These are phyloP conservation scores for Staurois parvus DNA, from an alignment of 2,797 vertebrate genomes.

Conservation along the genomic window DNA sequence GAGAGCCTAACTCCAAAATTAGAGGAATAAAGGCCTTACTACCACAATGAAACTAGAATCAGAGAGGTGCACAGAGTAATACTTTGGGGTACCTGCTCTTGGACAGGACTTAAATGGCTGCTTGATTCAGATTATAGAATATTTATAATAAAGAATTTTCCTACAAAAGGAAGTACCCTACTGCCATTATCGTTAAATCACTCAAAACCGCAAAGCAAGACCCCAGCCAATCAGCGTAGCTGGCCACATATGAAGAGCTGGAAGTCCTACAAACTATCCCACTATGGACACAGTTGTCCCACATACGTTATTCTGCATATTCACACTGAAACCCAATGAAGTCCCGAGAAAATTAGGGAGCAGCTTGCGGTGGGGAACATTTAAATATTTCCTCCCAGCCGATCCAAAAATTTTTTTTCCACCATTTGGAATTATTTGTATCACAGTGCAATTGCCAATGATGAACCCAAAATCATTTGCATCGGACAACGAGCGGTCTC, in stretches of 20 bases:
- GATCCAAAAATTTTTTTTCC: no score
- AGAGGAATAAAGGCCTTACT: not conserved
- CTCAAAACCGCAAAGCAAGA: not conserved
- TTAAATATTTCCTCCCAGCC: no score
- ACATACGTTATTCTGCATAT: no score
- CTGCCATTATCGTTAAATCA: not conserved
- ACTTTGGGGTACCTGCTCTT: not conserved
- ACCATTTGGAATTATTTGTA: no score
- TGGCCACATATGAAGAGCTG: not conserved
- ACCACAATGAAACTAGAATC: not conserved
- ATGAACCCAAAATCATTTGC: not conserved
- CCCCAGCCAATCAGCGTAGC: not conserved
- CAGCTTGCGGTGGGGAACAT: no score
- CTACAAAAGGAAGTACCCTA: not conserved
- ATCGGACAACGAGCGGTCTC: not conserved
- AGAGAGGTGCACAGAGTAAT: not conserved
- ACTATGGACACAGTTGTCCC: not conserved
- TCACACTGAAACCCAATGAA: no score
- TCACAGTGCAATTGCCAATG: no score
- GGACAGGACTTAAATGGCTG: not conserved
- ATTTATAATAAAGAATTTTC: no score
- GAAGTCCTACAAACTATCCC: no score
- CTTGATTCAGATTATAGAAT: no score
- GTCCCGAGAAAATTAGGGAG: no score
- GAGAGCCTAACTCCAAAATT: not conserved